Evolutionary conservation across 2,113 vertebrate genomes (phyloP), one percentile per base, ranked within the genome.

Genomic region (Corythornis cristatus): DNA sequence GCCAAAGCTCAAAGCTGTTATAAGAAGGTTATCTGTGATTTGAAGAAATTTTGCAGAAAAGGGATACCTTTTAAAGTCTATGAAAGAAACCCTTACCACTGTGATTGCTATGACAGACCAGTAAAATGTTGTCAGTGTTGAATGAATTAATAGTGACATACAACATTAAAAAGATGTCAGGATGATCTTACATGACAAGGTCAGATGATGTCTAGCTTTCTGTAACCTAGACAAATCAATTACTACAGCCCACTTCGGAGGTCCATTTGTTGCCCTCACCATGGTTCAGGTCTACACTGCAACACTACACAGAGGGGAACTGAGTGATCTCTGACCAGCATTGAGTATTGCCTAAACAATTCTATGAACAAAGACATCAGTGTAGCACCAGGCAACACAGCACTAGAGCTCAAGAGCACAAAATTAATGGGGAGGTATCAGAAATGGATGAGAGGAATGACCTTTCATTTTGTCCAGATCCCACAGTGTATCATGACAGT

Each of bases 161-260:
- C 17, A 86, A 68, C 62, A 62, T 65, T 91, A 50, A 62, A 94
- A 85, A 45, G 0, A 20, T 65, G 54, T 43, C 93, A 80, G 54
- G 50, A 21, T 46, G 82, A 40, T 73, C 66, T 82, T 57, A 75
- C 50, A 61, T 5, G 28, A 28, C 67, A 76, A 88, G 82, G 85
- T 89, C 71, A 89, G 46, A 48, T 19, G 71, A 93, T 48, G 40
- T 53, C n/a, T 6, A 61, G 45, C 54, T 65, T 89, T 78, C 71
- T 93, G 71, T 54, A 79, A 8, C 28, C 3, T 54, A 80, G 87
- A 62, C 71, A 66, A 73, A 93, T 87, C 87, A 86, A 93, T 93
- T 96, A 82, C 74, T 43, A 1, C 18, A 53, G 40, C 48, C n/a
- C 26, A 29, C 50, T 73, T 68, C 71, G 76, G 75, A 91, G 71